Conservation (phyloP, 1,140 invertebrate genomes). For the Wasmannia auropunctata region DNA sequence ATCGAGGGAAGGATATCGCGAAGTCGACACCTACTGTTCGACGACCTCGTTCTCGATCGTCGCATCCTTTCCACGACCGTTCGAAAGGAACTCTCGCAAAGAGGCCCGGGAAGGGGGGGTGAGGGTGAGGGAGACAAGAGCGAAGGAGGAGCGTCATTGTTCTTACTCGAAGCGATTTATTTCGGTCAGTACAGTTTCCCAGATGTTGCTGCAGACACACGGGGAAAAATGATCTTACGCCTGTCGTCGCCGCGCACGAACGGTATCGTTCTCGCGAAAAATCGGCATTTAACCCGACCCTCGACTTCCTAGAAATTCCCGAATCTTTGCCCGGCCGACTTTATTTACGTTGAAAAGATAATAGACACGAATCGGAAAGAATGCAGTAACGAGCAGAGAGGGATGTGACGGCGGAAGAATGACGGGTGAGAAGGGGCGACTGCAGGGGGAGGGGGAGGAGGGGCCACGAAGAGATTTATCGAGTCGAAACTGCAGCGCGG, state of each 20-base stretch:
- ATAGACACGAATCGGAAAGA: conserved; percentile 41
- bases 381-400: conserved; percentile 36
- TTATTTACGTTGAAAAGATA: conserved; percentile 31
- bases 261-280: not conserved
- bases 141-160: not conserved
- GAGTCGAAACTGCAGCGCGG: conserved; percentile 47
- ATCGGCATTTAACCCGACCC: not conserved
- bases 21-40: conserved; percentile 26
- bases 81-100: not conserved
- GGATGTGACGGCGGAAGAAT: not conserved
- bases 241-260: not conserved
- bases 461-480: conserved; percentile 31
- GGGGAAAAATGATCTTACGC: not conserved
- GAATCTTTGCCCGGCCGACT: not conserved
- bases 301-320: not conserved
- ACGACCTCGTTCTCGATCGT: conserved; percentile 63
- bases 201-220: not conserved
- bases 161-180: conserved; percentile 1
- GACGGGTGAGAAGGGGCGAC: not conserved
- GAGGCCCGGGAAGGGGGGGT: not conserved
- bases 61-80: conserved; percentile 40
- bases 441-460: not conserved
- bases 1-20: conserved; percentile 7
- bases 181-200: not conserved
- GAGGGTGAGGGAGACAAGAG: too few species aligned